Evolutionary conservation across 2,113 vertebrate species (phyloP).

Genomic region (Embiotoca jacksoni): DNA sequence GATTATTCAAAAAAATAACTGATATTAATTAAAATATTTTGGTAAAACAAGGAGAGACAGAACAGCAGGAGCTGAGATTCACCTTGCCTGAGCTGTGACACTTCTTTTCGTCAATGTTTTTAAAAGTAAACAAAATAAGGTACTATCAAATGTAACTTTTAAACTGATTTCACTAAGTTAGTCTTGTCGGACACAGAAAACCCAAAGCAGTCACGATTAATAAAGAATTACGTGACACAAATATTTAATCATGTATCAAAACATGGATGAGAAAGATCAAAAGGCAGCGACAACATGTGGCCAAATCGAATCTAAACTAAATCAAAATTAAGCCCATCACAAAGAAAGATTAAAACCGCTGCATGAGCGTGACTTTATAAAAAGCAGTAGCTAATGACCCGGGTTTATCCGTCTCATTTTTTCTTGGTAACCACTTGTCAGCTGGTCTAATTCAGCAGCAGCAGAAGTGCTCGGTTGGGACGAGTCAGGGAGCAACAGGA

Average conservation of each 20-base stretch:
- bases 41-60: no score
- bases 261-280: background rate
- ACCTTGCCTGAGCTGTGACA: no score
- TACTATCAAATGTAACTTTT: no score
- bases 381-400: conserved; percentile 4
- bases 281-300: background rate
- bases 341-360: background rate
- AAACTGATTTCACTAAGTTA: no score
- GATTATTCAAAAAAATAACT: no score
- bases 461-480: conserved; percentile 42
- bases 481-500: conserved; percentile 55
- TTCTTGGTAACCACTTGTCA: conserved; percentile 30
- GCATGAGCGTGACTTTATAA: conserved; percentile 22
- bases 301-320: background rate
- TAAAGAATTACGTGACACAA: background rate
- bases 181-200: no score
- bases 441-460: conserved; percentile 60
- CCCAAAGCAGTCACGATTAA: no score
- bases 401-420: conserved; percentile 34
- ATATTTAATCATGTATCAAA: background rate
- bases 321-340: background rate
- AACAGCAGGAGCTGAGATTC: no score
- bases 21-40: no score
- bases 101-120: no score
- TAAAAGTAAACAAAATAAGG: no score